Base-by-base conservation (phyloP, 2,888 invertebrate genomes). In the Drosophila lutescens region DNA sequence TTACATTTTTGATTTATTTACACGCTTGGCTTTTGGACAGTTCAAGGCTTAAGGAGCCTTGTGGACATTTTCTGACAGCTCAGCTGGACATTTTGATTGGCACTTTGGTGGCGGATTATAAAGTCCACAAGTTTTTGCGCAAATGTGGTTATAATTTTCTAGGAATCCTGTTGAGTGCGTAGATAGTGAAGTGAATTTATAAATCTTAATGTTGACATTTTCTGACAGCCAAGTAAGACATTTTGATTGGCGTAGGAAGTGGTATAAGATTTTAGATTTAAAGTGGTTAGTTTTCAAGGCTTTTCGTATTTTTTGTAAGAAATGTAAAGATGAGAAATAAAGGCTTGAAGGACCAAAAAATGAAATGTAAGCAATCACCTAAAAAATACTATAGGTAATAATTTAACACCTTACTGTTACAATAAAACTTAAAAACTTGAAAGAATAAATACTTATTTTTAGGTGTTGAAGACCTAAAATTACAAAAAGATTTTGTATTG, bases 1-100 rank as follows among this genome's bases (percentile, higher is more conserved):
- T 82, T 74, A 66, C 84, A 88, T 82, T 61, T 63, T 36, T 71
- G 67, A 71, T 74, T 74, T 74, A 69, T 56, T 59, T 43, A 40
- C 55, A 44, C 20, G 44, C 32, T 1, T 23, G 12, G 12, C 15
- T 56, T 13, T 15, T 26, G 9, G 57, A 72, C 68, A 54, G 55
- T 66, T 56, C 67, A 68, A 71, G 72, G 60, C 60, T 36, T 40
- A 10, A 20, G 47, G 12, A 10, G n/a, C 40, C 38, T 44, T 72
- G 68, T 68, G 72, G 72, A 68, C 72, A 72, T 51, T 60, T 38
- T 43, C 61, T 34, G 72, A 51, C 72, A 60, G 17, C 44, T 30
- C 12, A 26, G 61, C 50, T 32, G 72, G 68, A 46, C 68, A 60
- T 8, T 72, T 65, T 68, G 68, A 68, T 51, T 34, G 72, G 23